These are phyloP conservation scores for Ataeniobius toweri DNA, from an alignment of 2,797 vertebrate species.

Conservation along the genomic window DNA sequence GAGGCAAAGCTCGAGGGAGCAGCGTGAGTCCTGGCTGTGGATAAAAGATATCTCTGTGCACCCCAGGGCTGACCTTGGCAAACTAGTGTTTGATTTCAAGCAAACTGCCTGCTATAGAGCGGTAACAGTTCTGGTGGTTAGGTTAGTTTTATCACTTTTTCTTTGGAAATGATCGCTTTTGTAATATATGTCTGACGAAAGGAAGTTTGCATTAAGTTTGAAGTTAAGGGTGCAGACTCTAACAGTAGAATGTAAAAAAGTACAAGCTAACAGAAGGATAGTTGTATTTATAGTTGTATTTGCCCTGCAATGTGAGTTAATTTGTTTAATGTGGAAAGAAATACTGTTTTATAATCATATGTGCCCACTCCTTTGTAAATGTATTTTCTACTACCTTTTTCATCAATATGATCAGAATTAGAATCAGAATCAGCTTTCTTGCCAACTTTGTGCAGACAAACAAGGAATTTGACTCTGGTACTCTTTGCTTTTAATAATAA, in stretches of 20 bases:
- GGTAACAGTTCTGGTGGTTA: slow-evolving; percentile 21
- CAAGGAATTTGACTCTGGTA: too few relatives aligned
- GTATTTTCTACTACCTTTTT: not conserved
- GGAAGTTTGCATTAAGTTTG: not conserved
- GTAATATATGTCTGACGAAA: not conserved
- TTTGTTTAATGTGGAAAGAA: not conserved
- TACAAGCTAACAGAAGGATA: not conserved
- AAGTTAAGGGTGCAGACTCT: not conserved
- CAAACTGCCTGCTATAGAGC: slow-evolving; percentile 53
- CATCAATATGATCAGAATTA: not conserved
- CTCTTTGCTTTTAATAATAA: too few relatives aligned
- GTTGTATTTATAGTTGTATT: not conserved
- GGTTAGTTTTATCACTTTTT: slow-evolving; percentile 11
- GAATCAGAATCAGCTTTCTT: too few relatives aligned
- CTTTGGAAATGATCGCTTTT: not conserved
- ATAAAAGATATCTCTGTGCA: slow-evolving; percentile 73
- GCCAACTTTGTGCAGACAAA: too few relatives aligned
- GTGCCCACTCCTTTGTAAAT: not conserved
- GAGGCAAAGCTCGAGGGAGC: slow-evolving; percentile 66
- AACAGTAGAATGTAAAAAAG: not conserved
- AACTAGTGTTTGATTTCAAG: slow-evolving; percentile 45
- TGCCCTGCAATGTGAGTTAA: not conserved
- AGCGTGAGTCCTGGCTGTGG: slow-evolving; percentile 66
- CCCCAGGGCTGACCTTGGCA: slow-evolving; percentile 76
- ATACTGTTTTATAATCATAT: not conserved